Evolutionary conservation across 2,888 invertebrate species (phyloP), one percentile per base, ranked within the genome.

Genomic region (Clivina fossor): DNA sequence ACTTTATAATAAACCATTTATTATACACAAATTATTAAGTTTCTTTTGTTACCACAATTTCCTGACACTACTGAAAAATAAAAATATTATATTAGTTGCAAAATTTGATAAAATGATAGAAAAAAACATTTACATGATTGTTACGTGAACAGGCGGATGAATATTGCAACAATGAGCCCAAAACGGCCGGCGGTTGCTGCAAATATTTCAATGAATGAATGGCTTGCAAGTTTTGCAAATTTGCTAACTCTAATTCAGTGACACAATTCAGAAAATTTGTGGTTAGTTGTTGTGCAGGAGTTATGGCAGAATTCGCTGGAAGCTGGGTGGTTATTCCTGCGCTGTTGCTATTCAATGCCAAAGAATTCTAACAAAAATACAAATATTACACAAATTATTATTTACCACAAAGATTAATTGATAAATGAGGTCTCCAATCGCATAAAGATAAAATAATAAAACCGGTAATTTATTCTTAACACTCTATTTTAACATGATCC

Each of bases 291-390:
- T 49, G 35, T 4, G 5, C 11, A n/a, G 13, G 11, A 33, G 8
- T 4, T 24, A 24, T 7, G 5, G 26, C 26, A 2, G 47, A 32
- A 19, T 32, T 47, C n/a, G n/a, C n/a, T n/a, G n/a, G n/a, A n/a
- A n/a, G n/a, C n/a, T n/a, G n/a, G 49, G 62, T 61, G 55, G 66
- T 68, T 68, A 65, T 16, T 68, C 66, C 64, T 20, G 68, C 67
- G 24, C 70, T 16, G 69, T 69, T 56, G 76, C 35, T 24, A 61
- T 74, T 76, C 58, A 79, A 61, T 16, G 77, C 73, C 67, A 80
- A 68, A 58, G 74, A 74, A 63, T 74, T 78, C 80, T 80, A 63
- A 35, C 71, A 71, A 61, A 53, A 54, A 61, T 37, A 47, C 56
- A 55, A 13, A 46, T 51, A 20, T 33, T 32, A n/a, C 47, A 40